Evolutionary conservation across 2,797 vertebrate genomes (phyloP).

Genomic region (Typhlichthys eigenmanni): DNA sequence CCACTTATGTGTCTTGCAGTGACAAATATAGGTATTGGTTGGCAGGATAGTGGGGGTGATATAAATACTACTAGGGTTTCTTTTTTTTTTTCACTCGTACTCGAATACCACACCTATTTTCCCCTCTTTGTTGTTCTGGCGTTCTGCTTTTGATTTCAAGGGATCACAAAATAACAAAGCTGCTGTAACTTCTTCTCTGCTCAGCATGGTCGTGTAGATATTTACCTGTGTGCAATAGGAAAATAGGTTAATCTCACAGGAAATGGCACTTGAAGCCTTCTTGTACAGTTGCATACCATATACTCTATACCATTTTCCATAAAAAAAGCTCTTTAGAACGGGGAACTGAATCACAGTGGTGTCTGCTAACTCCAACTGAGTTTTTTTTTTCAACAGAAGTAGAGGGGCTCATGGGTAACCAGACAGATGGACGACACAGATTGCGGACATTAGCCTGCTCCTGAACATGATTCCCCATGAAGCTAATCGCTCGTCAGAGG

Average conservation of each 20-base stretch:
- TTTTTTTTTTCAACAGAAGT: constrained; percentile 30
- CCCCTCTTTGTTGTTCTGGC: not conserved
- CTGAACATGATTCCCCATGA: constrained; percentile 77
- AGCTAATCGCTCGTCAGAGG: constrained; percentile 75
- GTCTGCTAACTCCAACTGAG: constrained; percentile 25
- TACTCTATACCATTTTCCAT: constrained; percentile 31
- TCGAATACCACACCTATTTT: not conserved
- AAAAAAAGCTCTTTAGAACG: constrained; percentile 7
- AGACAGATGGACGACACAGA: constrained; percentile 76
- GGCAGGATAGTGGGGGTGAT: constrained; percentile 16
- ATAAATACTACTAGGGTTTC: not conserved
- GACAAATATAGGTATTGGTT: constrained; percentile 40
- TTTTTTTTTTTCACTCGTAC: constrained; percentile 3
- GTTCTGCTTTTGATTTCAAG: constrained; percentile 8
- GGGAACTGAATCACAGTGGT: constrained; percentile 39
- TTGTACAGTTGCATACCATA: constrained; percentile 11
- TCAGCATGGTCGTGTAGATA: not conserved
- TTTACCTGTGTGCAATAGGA: no score
- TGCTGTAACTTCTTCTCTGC: not conserved
- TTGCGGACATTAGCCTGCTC: constrained; percentile 75
- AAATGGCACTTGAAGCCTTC: constrained; percentile 28
- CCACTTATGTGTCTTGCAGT: constrained; percentile 32
- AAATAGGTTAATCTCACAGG: not conserved
- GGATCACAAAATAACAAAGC: constrained; percentile 2
- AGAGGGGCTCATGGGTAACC: constrained; percentile 55